A percentile compares a stretch with the other conserved stretches of the same genome.
phyloP scores from a whole-genome alignment of 2,113 vertebrate genomes.

The Perognathus longimembris region DNA sequence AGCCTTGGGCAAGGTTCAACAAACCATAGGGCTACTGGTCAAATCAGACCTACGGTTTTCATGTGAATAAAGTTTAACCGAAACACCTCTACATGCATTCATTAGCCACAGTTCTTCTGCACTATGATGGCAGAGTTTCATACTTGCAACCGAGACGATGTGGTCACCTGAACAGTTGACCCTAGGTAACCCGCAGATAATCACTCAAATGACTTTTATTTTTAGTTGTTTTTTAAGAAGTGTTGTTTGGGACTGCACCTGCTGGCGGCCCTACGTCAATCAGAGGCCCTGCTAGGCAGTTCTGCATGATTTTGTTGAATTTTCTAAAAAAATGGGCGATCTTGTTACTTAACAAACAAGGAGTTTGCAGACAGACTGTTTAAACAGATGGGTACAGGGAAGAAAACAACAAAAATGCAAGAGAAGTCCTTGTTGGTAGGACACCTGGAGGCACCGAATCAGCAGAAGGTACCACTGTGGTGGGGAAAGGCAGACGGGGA shows the following conservation, averaged over 20 bases:
- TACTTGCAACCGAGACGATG: neutral
- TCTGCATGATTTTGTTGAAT: slow-evolving; percentile 53
- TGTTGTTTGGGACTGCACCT: slow-evolving; percentile 18
- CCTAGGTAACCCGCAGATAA: neutral
- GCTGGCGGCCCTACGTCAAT: slow-evolving; percentile 5
- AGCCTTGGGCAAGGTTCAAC: neutral
- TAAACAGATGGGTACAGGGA: neutral
- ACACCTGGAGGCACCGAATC: neutral
- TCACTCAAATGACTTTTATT: slow-evolving; percentile 45
- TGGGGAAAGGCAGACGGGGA: neutral
- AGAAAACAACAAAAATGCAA: slow-evolving; percentile 45
- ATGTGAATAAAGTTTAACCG: slow-evolving; percentile 30
- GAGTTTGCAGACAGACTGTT: slow-evolving; percentile 57
- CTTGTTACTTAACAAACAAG: slow-evolving; percentile 60
- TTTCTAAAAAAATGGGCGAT: slow-evolving; percentile 65
- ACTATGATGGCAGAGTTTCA: neutral
- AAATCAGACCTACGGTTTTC: neutral
- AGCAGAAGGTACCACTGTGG: neutral
- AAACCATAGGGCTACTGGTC: neutral
- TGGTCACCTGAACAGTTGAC: neutral
- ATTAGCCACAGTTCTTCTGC: neutral
- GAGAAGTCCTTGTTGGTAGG: neutral
- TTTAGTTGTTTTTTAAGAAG: neutral
- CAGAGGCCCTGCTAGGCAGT: slow-evolving; percentile 49
- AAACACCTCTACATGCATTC: neutral